phyloP scores from a whole-genome alignment of 1,140 invertebrate genomes.

The Drosophila pallidifrons region DNA sequence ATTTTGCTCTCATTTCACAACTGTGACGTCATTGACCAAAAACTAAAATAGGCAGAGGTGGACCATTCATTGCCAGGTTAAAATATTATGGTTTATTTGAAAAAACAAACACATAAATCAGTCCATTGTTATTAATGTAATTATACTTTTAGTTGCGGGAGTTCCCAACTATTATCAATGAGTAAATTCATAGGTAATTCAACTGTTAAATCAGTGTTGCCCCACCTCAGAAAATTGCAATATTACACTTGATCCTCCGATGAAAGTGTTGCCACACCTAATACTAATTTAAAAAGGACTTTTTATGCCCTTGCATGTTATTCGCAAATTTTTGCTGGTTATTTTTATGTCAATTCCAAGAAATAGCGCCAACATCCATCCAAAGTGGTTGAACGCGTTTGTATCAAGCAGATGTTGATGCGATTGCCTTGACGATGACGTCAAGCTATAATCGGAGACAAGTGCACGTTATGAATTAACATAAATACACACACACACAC shows the following conservation, averaged over 20 bases:
- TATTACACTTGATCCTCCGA: no score
- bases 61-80: background rate
- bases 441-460: slow-evolving; percentile 60
- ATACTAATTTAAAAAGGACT: no score
- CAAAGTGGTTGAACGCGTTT: slow-evolving; percentile 5
- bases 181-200: no score
- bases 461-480: slow-evolving; percentile 18
- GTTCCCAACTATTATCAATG: no score
- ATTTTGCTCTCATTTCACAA: slow-evolving; percentile 6
- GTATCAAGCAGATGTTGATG: slow-evolving; percentile 65
- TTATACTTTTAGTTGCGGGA: no score
- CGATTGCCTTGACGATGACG: slow-evolving; percentile 61
- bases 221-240: no score
- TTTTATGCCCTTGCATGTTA: no score
- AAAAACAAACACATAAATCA: background rate
- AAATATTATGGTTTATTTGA: background rate
- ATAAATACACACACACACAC: slow-evolving; percentile 13
- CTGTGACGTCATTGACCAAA: slow-evolving; percentile 30
- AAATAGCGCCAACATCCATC: slow-evolving; percentile 5
- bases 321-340: background rate
- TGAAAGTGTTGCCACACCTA: background rate
- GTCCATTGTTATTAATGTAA: background rate
- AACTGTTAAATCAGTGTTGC: no score
- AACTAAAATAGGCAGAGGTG: slow-evolving; percentile 22
- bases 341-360: background rate